phyloP scores from a whole-genome alignment of 2,888 invertebrate species.

The Heliconius cydno region DNA sequence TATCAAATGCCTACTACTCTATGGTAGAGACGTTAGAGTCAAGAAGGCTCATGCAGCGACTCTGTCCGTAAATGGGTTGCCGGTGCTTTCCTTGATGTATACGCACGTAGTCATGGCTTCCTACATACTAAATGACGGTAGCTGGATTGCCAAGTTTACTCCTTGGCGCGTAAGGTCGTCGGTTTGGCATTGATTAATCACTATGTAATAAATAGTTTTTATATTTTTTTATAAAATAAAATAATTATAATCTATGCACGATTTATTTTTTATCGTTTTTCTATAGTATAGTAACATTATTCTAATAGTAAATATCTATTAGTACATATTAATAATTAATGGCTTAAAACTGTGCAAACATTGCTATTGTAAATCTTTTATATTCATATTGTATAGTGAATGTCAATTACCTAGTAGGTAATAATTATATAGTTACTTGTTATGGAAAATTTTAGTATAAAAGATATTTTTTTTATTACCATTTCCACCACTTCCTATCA shows the following conservation, averaged over 20 bases:
- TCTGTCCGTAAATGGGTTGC: slow-evolving; percentile 61
- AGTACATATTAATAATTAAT: not conserved
- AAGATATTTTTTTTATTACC: not conserved
- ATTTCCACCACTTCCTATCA: too few species aligned
- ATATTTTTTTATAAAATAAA: too few species aligned
- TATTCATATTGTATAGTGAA: not conserved
- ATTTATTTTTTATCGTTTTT: not conserved
- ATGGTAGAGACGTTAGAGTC: slow-evolving; percentile 21
- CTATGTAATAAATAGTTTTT: too few species aligned
- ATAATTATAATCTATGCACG: too few species aligned
- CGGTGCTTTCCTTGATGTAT: slow-evolving; percentile 63
- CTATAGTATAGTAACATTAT: not conserved
- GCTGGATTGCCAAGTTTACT: slow-evolving; percentile 38
- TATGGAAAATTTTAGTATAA: not conserved
- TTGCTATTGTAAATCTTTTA: not conserved
- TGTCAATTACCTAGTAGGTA: not conserved
- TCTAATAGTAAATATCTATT: not conserved
- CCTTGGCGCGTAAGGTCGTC: slow-evolving; percentile 35
- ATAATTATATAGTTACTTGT: not conserved
- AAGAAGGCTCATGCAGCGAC: slow-evolving; percentile 34
- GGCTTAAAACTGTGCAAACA: not conserved
- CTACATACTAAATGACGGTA: slow-evolving; percentile 50
- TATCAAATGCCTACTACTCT: not conserved
- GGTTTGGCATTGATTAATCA: slow-evolving; percentile 28
- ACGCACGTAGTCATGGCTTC: slow-evolving; percentile 54